phyloP scores from a whole-genome alignment of 53 echinoderm and acorn worm species.

The Glandiceps talaboti region DNA sequence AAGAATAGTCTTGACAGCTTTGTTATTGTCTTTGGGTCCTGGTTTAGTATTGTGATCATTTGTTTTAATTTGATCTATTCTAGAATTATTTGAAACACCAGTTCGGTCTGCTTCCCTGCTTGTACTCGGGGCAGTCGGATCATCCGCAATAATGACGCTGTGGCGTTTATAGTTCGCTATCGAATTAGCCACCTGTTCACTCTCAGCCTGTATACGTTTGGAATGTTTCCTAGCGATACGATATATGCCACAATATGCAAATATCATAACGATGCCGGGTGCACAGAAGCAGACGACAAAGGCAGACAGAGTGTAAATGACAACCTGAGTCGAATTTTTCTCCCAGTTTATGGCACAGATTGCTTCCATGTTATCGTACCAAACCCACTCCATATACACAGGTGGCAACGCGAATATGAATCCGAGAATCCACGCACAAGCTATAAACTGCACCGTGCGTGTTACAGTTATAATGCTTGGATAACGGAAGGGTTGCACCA shows the following conservation, averaged over 20 bases:
- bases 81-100: too few relatives aligned
- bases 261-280: slow-evolving; percentile 43
- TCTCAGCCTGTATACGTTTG: slow-evolving; percentile 19
- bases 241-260: slow-evolving; percentile 44
- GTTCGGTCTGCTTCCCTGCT: too few relatives aligned
- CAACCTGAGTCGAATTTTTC: slow-evolving; percentile 17
- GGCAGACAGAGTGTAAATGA: slow-evolving; percentile 45
- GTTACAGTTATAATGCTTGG: slow-evolving; percentile 17
- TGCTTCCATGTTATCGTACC: slow-evolving; percentile 55
- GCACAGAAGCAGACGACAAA: slow-evolving; percentile 51
- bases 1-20: slow-evolving; percentile 49
- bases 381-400: slow-evolving; percentile 30
- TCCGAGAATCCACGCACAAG: slow-evolving; percentile 31
- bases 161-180: background rate
- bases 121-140: background rate
- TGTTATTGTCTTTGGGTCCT: background rate
- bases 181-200: background rate
- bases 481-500: slow-evolving; percentile 60
- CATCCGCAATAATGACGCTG: background rate
- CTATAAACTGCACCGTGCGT: slow-evolving; percentile 17
- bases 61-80: background rate
- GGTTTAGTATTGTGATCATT: too few relatives aligned
- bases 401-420: slow-evolving; percentile 46
- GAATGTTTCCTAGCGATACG: slow-evolving; percentile 42
- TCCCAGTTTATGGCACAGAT: slow-evolving; percentile 81